phyloP scores from a whole-genome alignment of 2,797 vertebrate genomes.

The Anguilla megastoma region DNA sequence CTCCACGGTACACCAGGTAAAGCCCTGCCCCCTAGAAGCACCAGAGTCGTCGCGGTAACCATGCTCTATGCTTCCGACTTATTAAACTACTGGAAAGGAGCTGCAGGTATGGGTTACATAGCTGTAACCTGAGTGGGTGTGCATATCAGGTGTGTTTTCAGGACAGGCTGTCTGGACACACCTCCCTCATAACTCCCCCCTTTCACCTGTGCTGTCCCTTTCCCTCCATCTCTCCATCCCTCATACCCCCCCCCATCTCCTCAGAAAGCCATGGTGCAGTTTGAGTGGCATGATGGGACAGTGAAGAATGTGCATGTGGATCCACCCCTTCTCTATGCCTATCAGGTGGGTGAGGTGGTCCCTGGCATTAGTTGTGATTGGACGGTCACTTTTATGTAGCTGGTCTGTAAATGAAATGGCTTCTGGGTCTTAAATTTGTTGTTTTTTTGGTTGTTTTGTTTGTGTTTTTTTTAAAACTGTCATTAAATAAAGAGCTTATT shows the following conservation, averaged over 20 bases:
- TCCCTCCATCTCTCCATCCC: not conserved
- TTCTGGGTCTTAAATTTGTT: no score
- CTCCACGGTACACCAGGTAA: constrained; percentile 74
- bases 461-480: not conserved
- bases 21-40: not conserved
- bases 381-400: no score
- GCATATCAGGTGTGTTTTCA: not conserved
- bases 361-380: no score
- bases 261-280: constrained; percentile 76
- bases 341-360: constrained; percentile 55
- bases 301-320: constrained; percentile 81
- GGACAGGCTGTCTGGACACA: not conserved
- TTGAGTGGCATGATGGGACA: constrained; percentile 80
- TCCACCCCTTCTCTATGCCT: constrained; percentile 66
- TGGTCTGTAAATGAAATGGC: no score
- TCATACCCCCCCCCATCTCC: constrained; percentile 1
- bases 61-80: not conserved
- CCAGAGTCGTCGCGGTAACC: not conserved
- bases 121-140: not conserved
- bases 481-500: not conserved
- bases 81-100: not conserved
- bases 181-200: not conserved
- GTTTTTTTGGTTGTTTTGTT: no score
- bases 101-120: not conserved
- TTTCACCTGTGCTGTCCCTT: not conserved